phyloP scores from a whole-genome alignment of 35 echinoderm and acorn worm genomes.

The Apostichopus parvimensis region DNA sequence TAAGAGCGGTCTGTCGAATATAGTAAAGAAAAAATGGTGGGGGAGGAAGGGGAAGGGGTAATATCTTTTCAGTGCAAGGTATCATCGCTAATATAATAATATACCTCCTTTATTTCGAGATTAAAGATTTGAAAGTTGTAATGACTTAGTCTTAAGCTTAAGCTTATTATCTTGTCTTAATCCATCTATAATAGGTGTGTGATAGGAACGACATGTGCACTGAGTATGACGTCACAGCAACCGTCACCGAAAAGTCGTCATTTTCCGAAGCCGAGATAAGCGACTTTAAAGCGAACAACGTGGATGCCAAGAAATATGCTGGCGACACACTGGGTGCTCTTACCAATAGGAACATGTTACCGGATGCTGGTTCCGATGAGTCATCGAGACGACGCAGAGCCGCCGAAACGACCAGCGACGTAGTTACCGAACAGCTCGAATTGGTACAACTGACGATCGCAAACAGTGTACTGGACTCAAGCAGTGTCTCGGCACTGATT shows the following conservation, averaged over 20 bases:
- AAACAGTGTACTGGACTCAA: conserved; percentile 62
- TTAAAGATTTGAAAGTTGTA: too few species aligned
- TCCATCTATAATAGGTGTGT: conserved; percentile 62
- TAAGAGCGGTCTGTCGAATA: too few species aligned
- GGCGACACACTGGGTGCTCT: conserved; percentile 69
- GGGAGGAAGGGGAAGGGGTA: too few species aligned
- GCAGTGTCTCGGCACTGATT: conserved; percentile 52
- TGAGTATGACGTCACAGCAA: conserved; percentile 52
- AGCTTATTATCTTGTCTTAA: too few species aligned
- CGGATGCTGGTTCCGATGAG: not conserved
- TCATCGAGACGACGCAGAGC: conserved; percentile 41
- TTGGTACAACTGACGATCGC: conserved; percentile 62
- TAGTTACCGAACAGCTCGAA: conserved; percentile 62
- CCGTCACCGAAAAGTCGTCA: conserved; percentile 55
- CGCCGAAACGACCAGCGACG: conserved; percentile 12
- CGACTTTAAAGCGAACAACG: conserved; percentile 62
- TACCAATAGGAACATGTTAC: conserved; percentile 61
- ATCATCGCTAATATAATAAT: too few species aligned
- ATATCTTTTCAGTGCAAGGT: too few species aligned
- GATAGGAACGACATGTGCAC: conserved; percentile 82
- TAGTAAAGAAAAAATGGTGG: too few species aligned
- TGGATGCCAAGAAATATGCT: conserved; percentile 57
- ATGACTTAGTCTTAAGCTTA: too few species aligned
- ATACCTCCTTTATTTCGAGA: too few species aligned
- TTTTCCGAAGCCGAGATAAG: conserved; percentile 59